Evolutionary conservation across 2,888 invertebrate species (phyloP), one percentile per base, ranked within the genome.

Genomic region (Drosophila picticornis): DNA sequence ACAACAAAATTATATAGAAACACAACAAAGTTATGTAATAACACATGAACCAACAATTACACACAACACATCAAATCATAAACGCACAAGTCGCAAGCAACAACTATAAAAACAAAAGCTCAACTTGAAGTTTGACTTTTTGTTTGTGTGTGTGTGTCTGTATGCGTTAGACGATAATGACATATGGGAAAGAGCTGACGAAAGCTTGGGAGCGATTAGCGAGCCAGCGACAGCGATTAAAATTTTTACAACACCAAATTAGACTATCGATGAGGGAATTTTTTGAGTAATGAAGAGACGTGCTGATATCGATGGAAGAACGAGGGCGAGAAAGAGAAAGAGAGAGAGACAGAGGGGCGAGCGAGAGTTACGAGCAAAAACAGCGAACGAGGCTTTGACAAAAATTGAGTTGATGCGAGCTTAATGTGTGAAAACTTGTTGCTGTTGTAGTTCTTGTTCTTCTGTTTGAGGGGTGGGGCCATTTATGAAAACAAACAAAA

Each of bases 161-260:
- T 36, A 58, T 56, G 71, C 38, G 48, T 43, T 52, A 66, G 46
- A 46, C 9, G 4, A 25, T 25, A 25, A 46, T 46, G 46, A 46
- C 4, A 46, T 46, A 4, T 25, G 25, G 51, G 59, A 80, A 70
- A 73, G 59, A 73, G 50, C 56, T 53, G 68, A 52, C 73, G 64
- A 57, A 46, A 70, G 57, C 60, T 52, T 72, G 46, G 66, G 61
- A 57, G 55, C 56, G 46, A 46, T 46, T 38, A 53, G 38, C 55
- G 59, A 65, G 43, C 66, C 65, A 73, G 67, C 46, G 16, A 46
- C 16, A 46, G 22, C 75, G 84, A 77, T 82, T 80, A 77, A 77
- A 69, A 65, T 64, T 70, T 70, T 82, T 73, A 84, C 85, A 80
- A 82, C 86, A 86, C 78, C 78, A 75, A 80, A 75, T 57, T 77